Conservation (phyloP, 92 coral and sea anemone genomes). For the Palythoa caribaeorum region DNA sequence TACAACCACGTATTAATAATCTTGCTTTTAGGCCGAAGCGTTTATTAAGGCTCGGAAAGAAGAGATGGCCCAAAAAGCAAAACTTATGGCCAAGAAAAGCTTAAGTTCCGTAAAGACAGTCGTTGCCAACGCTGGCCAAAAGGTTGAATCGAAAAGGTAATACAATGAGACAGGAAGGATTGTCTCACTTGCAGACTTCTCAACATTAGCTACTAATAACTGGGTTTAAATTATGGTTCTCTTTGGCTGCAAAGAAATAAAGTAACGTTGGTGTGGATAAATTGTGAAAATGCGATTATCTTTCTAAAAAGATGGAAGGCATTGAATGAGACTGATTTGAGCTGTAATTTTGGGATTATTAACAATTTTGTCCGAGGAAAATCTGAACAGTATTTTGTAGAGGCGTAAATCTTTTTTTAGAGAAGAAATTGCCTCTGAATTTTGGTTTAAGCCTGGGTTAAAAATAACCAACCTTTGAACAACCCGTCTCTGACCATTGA, state of each 20-base stretch:
- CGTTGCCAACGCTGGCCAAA: constrained; percentile 87
- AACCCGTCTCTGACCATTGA: too few relatives aligned
- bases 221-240: too few relatives aligned
- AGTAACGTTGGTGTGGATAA: too few relatives aligned
- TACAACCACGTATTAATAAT: neutral
- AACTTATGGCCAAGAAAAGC: constrained; percentile 78
- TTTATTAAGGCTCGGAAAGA: constrained; percentile 72
- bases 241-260: too few relatives aligned
- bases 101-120: constrained; percentile 85
- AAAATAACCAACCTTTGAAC: too few relatives aligned
- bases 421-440: too few relatives aligned
- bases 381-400: too few relatives aligned
- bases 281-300: too few relatives aligned
- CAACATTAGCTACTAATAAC: neutral
- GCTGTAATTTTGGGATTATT: neutral
- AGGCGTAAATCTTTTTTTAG: too few relatives aligned
- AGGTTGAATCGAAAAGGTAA: constrained; percentile 77
- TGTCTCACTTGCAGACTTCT: neutral
- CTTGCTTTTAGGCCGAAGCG: constrained; percentile 59
- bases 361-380: neutral
- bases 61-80: constrained; percentile 71
- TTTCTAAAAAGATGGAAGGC: neutral
- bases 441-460: too few relatives aligned
- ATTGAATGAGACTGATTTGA: neutral
- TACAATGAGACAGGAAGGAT: neutral